These are phyloP conservation scores for Palythoa caribaeorum DNA, from an alignment of 92 coral and sea anemone species.

Conservation along the genomic window DNA sequence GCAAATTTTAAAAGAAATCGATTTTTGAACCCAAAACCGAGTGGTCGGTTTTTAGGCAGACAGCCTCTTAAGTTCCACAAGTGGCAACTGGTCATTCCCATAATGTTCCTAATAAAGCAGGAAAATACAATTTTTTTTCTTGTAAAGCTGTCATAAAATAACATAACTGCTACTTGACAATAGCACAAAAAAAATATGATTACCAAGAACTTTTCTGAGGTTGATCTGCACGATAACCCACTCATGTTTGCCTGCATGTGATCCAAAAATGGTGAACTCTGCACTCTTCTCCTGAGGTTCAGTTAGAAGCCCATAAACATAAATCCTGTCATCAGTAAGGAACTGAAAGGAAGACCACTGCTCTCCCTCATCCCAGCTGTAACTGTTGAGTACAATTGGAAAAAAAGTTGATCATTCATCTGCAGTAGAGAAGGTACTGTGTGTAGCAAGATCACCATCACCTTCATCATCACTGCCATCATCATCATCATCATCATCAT, in stretches of 20 bases:
- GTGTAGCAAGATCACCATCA: background rate
- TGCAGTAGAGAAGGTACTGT: background rate
- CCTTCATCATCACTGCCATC: no score
- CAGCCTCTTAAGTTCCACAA: no score
- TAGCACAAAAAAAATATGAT: background rate
- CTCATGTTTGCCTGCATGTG: slow-evolving; percentile 73
- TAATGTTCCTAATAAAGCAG: no score
- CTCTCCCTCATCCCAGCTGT: slow-evolving; percentile 96
- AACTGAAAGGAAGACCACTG: slow-evolving; percentile 82
- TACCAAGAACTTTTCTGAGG: slow-evolving; percentile 80
- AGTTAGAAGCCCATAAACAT: slow-evolving; percentile 94
- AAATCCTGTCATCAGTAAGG: slow-evolving; percentile 68
- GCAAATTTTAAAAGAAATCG: no score
- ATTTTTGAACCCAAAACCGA: no score
- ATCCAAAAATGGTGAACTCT: slow-evolving; percentile 89
- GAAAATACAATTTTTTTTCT: no score
- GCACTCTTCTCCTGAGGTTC: slow-evolving; percentile 94
- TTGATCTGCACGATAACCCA: slow-evolving; percentile 94
- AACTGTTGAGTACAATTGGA: slow-evolving; percentile 56
- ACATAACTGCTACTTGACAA: no score
- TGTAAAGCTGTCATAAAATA: no score
- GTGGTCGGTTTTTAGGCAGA: no score
- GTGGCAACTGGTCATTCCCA: no score
- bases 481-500: no score
- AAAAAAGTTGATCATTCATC: background rate